Evolutionary conservation across 2,797 vertebrate species (phyloP).

Genomic region (Myripristis jacobus): DNA sequence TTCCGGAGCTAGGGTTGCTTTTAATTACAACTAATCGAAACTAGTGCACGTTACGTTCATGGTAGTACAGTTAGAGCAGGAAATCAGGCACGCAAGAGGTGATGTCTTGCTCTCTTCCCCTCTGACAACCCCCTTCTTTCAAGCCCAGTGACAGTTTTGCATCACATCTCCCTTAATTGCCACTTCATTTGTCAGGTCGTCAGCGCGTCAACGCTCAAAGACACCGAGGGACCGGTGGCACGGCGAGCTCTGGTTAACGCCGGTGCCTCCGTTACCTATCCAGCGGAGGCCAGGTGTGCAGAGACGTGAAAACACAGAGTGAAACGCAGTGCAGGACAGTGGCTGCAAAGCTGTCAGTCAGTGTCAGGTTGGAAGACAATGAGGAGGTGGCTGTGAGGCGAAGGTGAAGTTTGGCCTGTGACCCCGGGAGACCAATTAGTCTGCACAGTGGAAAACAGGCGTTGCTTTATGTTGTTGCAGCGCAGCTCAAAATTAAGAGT

Average conservation of each 20-base stretch:
- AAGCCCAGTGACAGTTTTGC: conserved; percentile 36
- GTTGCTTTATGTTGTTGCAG: conserved; percentile 30
- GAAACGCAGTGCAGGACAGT: background rate
- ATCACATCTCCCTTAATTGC: conserved; percentile 41
- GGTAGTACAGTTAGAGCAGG: conserved; percentile 69
- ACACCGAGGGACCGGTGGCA: conserved; percentile 5
- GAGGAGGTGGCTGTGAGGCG: conserved; percentile 34
- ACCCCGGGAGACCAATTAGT: conserved; percentile 82
- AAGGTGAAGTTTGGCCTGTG: conserved; percentile 55
- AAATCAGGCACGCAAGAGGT: conserved; percentile 51
- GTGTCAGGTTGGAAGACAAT: conserved; percentile 13
- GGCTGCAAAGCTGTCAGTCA: background rate
- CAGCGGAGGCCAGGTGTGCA: conserved; percentile 15
- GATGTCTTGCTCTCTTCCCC: conserved; percentile 17
- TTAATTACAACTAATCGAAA: conserved; percentile 72
- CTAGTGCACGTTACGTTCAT: conserved; percentile 55
- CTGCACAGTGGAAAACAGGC: conserved; percentile 40
- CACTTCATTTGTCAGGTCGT: conserved; percentile 40
- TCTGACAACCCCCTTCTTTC: background rate
- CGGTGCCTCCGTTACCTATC: conserved; percentile 7
- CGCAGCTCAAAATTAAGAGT: background rate
- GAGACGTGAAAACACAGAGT: background rate
- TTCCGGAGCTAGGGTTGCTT: conserved; percentile 45
- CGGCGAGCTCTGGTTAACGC: background rate
- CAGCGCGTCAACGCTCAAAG: conserved; percentile 15